These are phyloP conservation scores for Dolichoris vasculosae DNA, from an alignment of 1,140 invertebrate genomes.

Conservation along the genomic window DNA sequence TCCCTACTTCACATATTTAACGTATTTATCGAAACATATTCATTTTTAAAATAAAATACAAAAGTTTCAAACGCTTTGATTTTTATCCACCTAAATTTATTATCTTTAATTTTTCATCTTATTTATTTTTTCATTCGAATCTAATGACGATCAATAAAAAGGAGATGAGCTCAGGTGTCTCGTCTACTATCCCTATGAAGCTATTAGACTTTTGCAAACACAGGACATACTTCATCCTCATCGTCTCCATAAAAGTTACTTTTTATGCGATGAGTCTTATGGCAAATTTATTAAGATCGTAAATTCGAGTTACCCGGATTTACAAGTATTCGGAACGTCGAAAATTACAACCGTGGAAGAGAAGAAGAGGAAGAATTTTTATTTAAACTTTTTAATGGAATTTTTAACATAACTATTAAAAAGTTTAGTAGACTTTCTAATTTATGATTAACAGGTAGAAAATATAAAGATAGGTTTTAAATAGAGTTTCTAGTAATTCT, in stretches of 20 bases:
- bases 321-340: conserved; percentile 18
- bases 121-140: not conserved
- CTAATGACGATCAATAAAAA: not conserved
- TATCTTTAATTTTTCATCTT: not conserved
- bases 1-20: too few relatives aligned
- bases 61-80: too few relatives aligned
- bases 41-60: too few relatives aligned
- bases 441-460: conserved; percentile 36
- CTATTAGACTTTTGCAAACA: not conserved
- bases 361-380: conserved; percentile 6
- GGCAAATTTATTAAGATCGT: conserved; percentile 48
- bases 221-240: not conserved
- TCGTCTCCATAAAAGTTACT: conserved; percentile 46
- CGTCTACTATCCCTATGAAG: not conserved
- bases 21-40: too few relatives aligned
- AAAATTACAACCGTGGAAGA: conserved; percentile 15
- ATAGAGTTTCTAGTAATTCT: not conserved
- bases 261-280: conserved; percentile 32
- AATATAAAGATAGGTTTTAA: conserved; percentile 20
- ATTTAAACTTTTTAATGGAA: conserved; percentile 49
- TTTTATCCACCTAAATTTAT: not conserved
- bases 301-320: conserved; percentile 35
- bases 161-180: not conserved
- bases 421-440: conserved; percentile 34
- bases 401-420: conserved; percentile 43